Evolutionary conservation across 2,797 vertebrate genomes (phyloP).

Genomic region (Gambusia yucatana): DNA sequence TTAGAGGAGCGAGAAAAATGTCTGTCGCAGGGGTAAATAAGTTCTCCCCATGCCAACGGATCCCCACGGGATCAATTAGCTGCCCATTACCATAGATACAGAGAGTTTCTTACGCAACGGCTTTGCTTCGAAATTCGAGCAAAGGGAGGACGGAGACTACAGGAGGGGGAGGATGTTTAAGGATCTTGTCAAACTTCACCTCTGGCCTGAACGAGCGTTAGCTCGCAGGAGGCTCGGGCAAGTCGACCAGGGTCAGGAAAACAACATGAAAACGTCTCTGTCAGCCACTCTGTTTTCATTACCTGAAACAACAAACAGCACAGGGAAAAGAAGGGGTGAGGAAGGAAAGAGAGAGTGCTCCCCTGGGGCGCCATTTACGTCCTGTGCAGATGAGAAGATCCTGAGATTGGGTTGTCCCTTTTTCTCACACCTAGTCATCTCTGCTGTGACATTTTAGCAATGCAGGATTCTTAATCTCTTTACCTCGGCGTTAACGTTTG

Average conservation of each 20-base stretch:
- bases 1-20: slow-evolving; percentile 54
- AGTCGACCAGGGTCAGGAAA: slow-evolving; percentile 69
- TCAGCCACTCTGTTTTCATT: slow-evolving; percentile 83
- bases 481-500: background rate
- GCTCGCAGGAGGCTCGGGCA: slow-evolving; percentile 68
- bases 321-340: slow-evolving; percentile 47
- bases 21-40: slow-evolving; percentile 72
- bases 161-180: slow-evolving; percentile 40
- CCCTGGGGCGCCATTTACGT: slow-evolving; percentile 69
- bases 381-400: slow-evolving; percentile 76
- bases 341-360: slow-evolving; percentile 72
- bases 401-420: slow-evolving; percentile 34
- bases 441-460: background rate
- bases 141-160: slow-evolving; percentile 6
- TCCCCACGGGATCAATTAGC: slow-evolving; percentile 73
- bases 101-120: slow-evolving; percentile 66
- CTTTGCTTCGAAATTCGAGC: slow-evolving; percentile 55
- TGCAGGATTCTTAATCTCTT: background rate
- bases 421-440: background rate
- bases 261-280: slow-evolving; percentile 76
- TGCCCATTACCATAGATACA: slow-evolving; percentile 66
- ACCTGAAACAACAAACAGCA: slow-evolving; percentile 78
- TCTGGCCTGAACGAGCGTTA: slow-evolving; percentile 68
- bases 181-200: slow-evolving; percentile 74
- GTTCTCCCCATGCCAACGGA: slow-evolving; percentile 60